Conservation (phyloP, 2,888 invertebrate species). For the Lucinisca nassula region DNA sequence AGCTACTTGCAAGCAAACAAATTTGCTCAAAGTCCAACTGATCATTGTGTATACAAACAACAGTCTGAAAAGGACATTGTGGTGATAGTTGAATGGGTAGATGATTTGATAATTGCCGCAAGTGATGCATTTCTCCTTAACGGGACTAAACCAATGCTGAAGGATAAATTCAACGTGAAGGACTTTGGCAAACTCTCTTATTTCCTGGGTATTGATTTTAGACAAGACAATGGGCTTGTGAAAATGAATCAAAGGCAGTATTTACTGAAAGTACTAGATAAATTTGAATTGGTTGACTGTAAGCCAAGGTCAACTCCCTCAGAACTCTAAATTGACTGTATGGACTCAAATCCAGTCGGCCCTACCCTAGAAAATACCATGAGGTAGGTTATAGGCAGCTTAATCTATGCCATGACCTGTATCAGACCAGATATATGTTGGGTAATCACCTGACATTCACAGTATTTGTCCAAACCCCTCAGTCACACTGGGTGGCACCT, state of each 20-base stretch:
- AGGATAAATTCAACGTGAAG: conserved; percentile 53
- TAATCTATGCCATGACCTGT: no score
- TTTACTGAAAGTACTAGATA: background rate
- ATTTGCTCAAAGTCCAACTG: conserved; percentile 35
- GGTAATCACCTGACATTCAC: no score
- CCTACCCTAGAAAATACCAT: background rate
- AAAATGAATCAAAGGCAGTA: background rate
- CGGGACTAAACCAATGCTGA: conserved; percentile 25
- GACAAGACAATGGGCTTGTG: background rate
- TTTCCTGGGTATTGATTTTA: conserved; percentile 39
- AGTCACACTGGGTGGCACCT: no score
- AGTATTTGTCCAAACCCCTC: no score
- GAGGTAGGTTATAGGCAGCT: no score
- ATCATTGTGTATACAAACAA: conserved; percentile 37
- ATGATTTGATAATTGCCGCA: conserved; percentile 37
- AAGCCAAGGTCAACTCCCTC: background rate
- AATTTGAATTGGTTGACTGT: background rate
- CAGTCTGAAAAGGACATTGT: conserved; percentile 17
- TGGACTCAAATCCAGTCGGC: background rate
- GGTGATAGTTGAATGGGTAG: conserved; percentile 38
- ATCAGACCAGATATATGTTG: no score
- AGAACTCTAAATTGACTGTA: background rate
- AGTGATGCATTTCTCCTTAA: conserved; percentile 5
- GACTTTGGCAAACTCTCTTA: conserved; percentile 43
- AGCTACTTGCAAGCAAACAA: conserved; percentile 31